phyloP scores from a whole-genome alignment of 2,888 invertebrate genomes.

The Leptopilina drosophilae region DNA sequence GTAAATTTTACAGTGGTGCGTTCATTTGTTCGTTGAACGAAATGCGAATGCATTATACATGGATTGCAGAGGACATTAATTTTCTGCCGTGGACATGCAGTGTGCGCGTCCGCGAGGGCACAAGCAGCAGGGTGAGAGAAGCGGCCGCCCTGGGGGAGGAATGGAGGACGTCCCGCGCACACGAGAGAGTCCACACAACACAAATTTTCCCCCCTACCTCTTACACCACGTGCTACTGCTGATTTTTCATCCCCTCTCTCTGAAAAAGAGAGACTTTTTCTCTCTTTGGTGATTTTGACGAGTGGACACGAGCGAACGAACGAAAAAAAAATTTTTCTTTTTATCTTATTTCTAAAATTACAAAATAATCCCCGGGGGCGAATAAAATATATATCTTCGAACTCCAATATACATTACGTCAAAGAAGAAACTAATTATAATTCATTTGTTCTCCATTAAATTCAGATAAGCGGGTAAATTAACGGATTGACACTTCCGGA shows the following conservation, averaged over 20 bases:
- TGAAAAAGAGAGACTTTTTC: constrained; percentile 1
- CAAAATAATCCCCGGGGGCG: too few relatives aligned
- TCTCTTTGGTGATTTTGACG: constrained; percentile 72
- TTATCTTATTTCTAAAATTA: constrained; percentile 39
- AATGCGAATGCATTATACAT: constrained; percentile 77
- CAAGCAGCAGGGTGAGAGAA: constrained; percentile 2
- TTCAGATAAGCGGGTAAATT: too few relatives aligned
- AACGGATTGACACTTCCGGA: too few relatives aligned
- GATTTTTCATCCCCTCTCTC: constrained; percentile 4
- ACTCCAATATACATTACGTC: too few relatives aligned
- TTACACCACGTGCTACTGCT: constrained; percentile 51
- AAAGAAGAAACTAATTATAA: too few relatives aligned
- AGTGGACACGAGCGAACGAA: constrained; percentile 67
- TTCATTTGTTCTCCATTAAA: too few relatives aligned
- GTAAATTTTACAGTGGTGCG: constrained; percentile 76
- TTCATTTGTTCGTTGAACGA: constrained; percentile 75
- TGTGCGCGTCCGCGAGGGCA: constrained; percentile 58
- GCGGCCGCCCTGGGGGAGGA: constrained; percentile 44
- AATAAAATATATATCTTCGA: too few relatives aligned
- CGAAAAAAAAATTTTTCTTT: constrained; percentile 14
- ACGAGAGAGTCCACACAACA: constrained; percentile 32
- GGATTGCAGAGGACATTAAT: constrained; percentile 77
- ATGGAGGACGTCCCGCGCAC: constrained; percentile 52
- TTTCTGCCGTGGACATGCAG: constrained; percentile 76
- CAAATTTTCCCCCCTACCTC: constrained; percentile 47